A percentile compares a stretch with the other conserved stretches of the same genome.
phyloP scores from a whole-genome alignment of 92 coral and sea anemone genomes.

The Muricea muricata region DNA sequence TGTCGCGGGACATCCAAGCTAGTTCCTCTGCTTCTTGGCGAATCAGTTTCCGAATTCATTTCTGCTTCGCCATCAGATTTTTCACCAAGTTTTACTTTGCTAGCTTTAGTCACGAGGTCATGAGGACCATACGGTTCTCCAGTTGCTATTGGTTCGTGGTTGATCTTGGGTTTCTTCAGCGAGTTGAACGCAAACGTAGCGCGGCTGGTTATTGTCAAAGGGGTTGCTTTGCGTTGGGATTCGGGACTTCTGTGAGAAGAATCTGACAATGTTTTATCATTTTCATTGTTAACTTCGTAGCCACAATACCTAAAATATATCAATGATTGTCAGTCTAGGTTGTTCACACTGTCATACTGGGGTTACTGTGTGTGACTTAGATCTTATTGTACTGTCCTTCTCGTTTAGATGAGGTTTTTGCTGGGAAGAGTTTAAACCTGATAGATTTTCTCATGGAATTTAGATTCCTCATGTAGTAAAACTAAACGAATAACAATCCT shows the following conservation, averaged over 20 bases:
- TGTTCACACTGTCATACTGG: not conserved
- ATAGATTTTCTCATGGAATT: too few relatives aligned
- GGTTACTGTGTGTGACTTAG: too few relatives aligned
- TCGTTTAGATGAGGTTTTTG: too few relatives aligned
- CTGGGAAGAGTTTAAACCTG: too few relatives aligned
- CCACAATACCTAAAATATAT: constrained; percentile 96
- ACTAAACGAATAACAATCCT: too few relatives aligned
- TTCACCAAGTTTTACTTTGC: constrained; percentile 3
- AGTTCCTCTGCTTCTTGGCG: constrained; percentile 60
- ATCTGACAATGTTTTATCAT: constrained; percentile 29
- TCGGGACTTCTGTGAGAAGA: constrained; percentile 29
- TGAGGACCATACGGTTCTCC: constrained; percentile 94
- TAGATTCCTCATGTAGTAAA: too few relatives aligned
- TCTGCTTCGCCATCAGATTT: constrained; percentile 7
- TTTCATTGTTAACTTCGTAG: constrained; percentile 78
- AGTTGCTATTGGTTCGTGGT: constrained; percentile 67
- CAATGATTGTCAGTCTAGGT: constrained; percentile 3
- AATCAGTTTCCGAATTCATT: constrained; percentile 26
- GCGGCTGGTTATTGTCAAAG: constrained; percentile 45
- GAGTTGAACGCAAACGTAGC: constrained; percentile 34
- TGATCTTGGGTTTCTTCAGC: constrained; percentile 68
- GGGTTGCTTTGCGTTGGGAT: not conserved
- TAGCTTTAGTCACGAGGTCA: constrained; percentile 23
- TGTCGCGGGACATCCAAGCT: constrained; percentile 29
- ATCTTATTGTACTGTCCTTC: too few relatives aligned